Evolutionary conservation across 2,113 vertebrate genomes (phyloP).

Genomic region (Calyptomena viridis): DNA sequence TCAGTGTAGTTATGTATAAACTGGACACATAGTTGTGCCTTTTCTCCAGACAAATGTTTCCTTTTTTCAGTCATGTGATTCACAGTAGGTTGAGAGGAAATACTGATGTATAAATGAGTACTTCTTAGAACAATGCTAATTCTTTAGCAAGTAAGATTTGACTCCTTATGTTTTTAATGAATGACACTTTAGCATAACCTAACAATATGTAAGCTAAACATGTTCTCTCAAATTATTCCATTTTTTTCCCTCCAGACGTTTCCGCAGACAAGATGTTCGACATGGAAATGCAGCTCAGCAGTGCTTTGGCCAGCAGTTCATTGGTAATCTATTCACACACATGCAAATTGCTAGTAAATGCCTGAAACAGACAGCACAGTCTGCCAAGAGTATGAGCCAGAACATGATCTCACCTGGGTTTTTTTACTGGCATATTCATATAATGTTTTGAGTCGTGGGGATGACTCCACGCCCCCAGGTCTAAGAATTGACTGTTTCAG

Average conservation of each 20-base stretch:
- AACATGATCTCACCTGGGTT: neutral
- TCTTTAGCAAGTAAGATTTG: neutral
- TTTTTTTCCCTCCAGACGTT: conserved; percentile 77
- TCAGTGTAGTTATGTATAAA: neutral
- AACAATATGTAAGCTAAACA: neutral
- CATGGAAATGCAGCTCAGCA: conserved; percentile 96
- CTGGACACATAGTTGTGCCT: neutral
- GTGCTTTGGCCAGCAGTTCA: conserved; percentile 92
- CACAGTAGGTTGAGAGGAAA: neutral
- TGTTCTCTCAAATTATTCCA: neutral
- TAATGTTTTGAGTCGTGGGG: neutral
- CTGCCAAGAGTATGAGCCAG: neutral
- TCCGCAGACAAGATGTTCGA: conserved; percentile 94
- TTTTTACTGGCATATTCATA: neutral
- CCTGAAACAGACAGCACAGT: neutral
- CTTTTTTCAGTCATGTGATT: neutral
- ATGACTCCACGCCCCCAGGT: neutral
- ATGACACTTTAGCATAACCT: neutral
- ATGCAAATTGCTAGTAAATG: neutral
- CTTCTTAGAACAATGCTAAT: neutral
- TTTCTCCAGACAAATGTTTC: neutral
- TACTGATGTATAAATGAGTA: neutral
- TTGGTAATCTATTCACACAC: conserved; percentile 73
- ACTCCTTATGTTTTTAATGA: neutral
- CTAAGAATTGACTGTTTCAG: neutral